Evolutionary conservation across 2,888 invertebrate species (phyloP).

Genomic region (Megalurothrips usitatus): DNA sequence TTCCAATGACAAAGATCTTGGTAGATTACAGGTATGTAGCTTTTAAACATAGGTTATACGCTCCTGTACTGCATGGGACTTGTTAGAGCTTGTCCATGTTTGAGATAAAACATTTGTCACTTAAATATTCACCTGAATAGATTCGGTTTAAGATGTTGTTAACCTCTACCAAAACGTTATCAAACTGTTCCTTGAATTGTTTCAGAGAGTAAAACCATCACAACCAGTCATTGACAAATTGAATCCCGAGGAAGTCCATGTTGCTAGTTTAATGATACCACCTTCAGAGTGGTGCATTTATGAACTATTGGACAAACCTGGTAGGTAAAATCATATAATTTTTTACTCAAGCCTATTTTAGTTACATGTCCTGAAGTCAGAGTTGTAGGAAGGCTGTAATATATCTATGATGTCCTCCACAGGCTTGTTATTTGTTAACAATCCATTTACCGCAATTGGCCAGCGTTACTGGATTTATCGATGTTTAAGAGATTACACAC

Average conservation of each 20-base stretch:
- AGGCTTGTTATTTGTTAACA: slow-evolving; percentile 74
- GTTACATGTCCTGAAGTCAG: neutral
- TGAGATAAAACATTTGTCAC: too few species aligned
- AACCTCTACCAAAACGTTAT: too few species aligned
- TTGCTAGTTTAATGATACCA: slow-evolving; percentile 47
- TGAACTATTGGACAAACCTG: slow-evolving; percentile 58
- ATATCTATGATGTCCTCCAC: slow-evolving; percentile 37
- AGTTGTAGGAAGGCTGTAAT: slow-evolving; percentile 33
- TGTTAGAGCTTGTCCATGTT: neutral
- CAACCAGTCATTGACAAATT: neutral
- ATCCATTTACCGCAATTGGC: slow-evolving; percentile 73
- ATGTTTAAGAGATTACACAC: slow-evolving; percentile 72
- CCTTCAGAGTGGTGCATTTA: slow-evolving; percentile 59
- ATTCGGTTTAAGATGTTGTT: too few species aligned
- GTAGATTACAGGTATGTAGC: neutral
- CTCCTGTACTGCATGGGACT: neutral
- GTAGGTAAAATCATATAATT: slow-evolving; percentile 41
- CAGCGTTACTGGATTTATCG: slow-evolving; percentile 79
- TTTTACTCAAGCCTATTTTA: slow-evolving; percentile 11
- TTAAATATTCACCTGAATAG: too few species aligned
- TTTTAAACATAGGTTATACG: neutral
- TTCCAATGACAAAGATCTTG: neutral
- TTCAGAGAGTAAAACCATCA: neutral
- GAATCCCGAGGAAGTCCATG: neutral
- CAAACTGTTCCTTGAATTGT: neutral